Evolutionary conservation across 2,113 vertebrate genomes (phyloP).

Genomic region (zebrafish (Danio rerio)): GRCz12tu NC_133188.1:41749501-41750000

Average conservation of each 20-base stretch:
- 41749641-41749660: background rate
- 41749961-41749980: slow-evolving; percentile 70
- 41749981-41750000: slow-evolving; percentile 66
- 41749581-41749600: background rate
- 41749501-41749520: no score
- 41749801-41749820: slow-evolving; percentile 60
- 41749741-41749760: slow-evolving; percentile 26
- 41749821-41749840: slow-evolving; percentile 63
- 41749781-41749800: slow-evolving; percentile 37
- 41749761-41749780: slow-evolving; percentile 10
- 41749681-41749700: background rate
- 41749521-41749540: no score
- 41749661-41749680: background rate
- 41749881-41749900: slow-evolving; percentile 63
- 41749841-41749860: slow-evolving; percentile 71
- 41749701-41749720: background rate
- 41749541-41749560: background rate
- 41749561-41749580: background rate
- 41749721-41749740: slow-evolving; percentile 23
- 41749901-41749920: slow-evolving; percentile 72
- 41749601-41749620: background rate
- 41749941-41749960: slow-evolving; percentile 71
- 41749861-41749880: slow-evolving; percentile 68
- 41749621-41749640: background rate
- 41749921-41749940: slow-evolving; percentile 74